These are phyloP conservation scores for Octodon degus DNA, from an alignment of 2,113 vertebrate genomes.

Conservation along the genomic window DNA sequence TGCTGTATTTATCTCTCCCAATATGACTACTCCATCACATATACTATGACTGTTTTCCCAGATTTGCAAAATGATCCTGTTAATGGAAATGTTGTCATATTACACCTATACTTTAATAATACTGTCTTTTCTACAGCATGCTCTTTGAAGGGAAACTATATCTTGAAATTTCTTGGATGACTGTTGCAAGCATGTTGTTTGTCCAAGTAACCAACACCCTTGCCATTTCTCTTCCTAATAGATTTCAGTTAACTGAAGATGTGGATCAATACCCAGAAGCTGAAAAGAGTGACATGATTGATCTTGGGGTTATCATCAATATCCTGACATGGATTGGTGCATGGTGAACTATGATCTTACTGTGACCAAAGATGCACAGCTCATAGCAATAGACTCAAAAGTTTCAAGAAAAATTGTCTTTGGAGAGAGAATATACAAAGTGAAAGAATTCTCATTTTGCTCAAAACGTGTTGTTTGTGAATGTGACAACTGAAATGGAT, in stretches of 20 bases:
- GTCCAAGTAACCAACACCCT: background rate
- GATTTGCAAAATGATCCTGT: background rate
- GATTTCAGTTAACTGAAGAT: background rate
- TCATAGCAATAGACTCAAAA: background rate
- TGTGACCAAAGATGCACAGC: background rate
- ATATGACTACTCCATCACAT: background rate
- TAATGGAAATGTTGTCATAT: background rate
- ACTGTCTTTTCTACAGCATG: background rate
- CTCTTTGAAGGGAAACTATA: background rate
- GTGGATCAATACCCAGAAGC: background rate
- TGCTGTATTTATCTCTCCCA: background rate
- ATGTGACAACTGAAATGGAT: background rate
- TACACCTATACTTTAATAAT: background rate
- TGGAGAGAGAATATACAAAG: background rate
- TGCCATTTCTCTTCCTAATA: background rate
- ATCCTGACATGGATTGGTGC: background rate
- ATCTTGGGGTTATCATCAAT: background rate
- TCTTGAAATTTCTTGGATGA: background rate
- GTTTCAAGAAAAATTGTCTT: background rate
- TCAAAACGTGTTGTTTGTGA: background rate
- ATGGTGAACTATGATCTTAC: background rate
- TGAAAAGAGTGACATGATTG: background rate
- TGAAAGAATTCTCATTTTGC: background rate
- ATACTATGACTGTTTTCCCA: background rate
- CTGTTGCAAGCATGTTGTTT: background rate